Percentiles rank a stretch among this genome's conserved stretches.
Evolutionary conservation across 2,888 invertebrate genomes (phyloP).

Genomic region (Gymnosoma rotundatum): DNA sequence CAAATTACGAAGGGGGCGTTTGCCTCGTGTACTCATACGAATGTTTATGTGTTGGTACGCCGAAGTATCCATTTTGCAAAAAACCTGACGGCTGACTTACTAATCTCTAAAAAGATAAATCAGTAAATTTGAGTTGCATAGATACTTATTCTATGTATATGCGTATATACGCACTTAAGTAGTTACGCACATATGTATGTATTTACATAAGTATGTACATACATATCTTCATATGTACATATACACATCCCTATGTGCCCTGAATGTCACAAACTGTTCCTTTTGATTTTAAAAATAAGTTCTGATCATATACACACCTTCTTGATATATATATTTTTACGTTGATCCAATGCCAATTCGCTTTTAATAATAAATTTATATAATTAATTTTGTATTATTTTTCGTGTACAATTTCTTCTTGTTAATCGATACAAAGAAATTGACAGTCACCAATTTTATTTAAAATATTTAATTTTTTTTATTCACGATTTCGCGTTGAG

Average conservation of each 20-base stretch:
- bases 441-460: background rate
- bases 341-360: background rate
- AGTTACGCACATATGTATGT: background rate
- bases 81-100: background rate
- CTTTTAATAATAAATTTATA: background rate
- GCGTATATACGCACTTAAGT: background rate
- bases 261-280: background rate
- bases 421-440: conserved; percentile 10
- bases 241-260: background rate
- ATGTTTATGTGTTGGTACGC: conserved; percentile 79
- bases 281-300: background rate
- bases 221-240: no score
- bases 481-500: conserved; percentile 34
- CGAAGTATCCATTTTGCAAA: conserved; percentile 76
- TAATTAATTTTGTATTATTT: background rate
- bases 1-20: conserved; percentile 88
- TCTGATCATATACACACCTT: conserved; percentile 36
- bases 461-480: background rate
- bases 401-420: background rate
- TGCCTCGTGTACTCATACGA: conserved; percentile 87
- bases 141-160: background rate
- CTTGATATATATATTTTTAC: background rate
- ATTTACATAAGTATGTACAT: background rate
- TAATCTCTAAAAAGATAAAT: conserved; percentile 17
- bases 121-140: background rate